These are phyloP conservation scores for Parauchenoglanis punctatus DNA, from an alignment of 2,797 vertebrate genomes.

Conservation along the genomic window DNA sequence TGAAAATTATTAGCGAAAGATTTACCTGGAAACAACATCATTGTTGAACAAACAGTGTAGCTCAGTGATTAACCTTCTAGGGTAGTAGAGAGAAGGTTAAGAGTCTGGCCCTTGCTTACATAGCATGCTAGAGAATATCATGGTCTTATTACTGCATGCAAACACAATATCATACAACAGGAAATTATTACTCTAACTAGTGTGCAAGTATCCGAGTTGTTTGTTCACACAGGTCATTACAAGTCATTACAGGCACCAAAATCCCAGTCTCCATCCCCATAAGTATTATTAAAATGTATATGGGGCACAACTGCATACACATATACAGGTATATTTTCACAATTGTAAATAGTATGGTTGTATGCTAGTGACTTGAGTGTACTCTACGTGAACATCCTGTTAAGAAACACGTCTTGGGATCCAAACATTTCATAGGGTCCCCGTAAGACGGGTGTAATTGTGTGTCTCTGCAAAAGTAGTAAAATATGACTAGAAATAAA, in stretches of 20 bases:
- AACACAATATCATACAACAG: not conserved
- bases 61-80: not conserved
- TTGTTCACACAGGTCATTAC: not conserved
- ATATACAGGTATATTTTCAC: not conserved
- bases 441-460: not conserved
- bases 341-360: not conserved
- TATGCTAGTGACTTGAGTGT: not conserved
- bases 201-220: not conserved
- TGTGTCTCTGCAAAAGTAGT: not conserved
- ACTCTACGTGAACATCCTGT: not conserved
- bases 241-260: not conserved
- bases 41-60: not conserved
- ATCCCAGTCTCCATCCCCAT: not conserved
- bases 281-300: not conserved
- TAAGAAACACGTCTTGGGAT: not conserved
- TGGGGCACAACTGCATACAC: not conserved
- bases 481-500: constrained; percentile 1
- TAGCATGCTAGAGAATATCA: not conserved
- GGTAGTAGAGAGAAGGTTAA: not conserved
- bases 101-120: not conserved
- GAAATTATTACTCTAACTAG: not conserved
- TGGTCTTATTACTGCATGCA: not conserved
- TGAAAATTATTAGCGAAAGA: too few species aligned
- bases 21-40: not conserved
- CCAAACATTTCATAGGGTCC: not conserved